phyloP scores from a whole-genome alignment of 2,888 invertebrate genomes.

The Chloroclysta siterata region DNA sequence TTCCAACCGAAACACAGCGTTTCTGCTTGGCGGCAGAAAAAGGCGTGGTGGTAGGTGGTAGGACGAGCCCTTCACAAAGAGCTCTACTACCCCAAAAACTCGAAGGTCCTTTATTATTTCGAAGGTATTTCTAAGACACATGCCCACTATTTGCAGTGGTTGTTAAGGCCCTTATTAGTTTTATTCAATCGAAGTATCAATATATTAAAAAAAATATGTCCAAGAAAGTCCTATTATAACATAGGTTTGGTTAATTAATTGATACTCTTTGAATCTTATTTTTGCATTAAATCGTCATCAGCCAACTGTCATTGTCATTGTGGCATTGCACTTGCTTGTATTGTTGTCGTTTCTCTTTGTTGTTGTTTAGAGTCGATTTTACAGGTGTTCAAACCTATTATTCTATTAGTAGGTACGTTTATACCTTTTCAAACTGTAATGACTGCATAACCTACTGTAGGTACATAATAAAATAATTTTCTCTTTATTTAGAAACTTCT shows the following conservation, averaged over 20 bases:
- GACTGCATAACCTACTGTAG: neutral
- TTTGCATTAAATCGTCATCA: constrained; percentile 3
- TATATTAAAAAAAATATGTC: too few species aligned
- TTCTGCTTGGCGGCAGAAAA: too few species aligned
- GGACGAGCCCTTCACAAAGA: too few species aligned
- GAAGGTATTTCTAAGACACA: neutral
- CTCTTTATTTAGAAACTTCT: too few species aligned
- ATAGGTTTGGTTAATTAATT: too few species aligned
- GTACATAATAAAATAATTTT: neutral
- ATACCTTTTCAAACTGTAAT: neutral
- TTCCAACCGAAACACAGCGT: too few species aligned
- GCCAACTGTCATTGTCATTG: constrained; percentile 19
- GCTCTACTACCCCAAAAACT: too few species aligned
- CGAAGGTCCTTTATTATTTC: neutral
- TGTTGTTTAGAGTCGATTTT: constrained; percentile 18
- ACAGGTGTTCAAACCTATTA: constrained; percentile 28
- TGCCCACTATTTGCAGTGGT: too few species aligned
- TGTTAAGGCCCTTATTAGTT: too few species aligned
- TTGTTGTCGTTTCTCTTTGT: constrained; percentile 14
- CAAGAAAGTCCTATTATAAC: too few species aligned
- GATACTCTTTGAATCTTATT: constrained; percentile 1
- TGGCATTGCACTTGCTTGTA: constrained; percentile 21
- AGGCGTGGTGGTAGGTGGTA: too few species aligned
- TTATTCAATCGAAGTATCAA: too few species aligned
- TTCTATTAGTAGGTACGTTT: constrained; percentile 20